Conservation (phyloP, 2,113 vertebrate genomes). For the Entomyzon cyanotis region DNA sequence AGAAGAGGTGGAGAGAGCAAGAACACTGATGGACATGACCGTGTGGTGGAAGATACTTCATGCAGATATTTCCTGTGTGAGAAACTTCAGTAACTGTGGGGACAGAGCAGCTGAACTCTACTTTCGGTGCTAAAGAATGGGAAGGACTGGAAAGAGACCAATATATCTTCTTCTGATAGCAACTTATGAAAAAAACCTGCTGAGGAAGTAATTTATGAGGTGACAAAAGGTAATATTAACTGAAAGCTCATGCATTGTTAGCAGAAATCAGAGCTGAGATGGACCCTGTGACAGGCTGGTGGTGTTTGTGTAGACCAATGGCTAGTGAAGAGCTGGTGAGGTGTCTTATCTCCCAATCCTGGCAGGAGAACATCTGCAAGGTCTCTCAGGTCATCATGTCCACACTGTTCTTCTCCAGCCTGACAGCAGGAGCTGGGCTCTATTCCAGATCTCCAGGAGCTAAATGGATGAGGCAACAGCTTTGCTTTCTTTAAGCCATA, state of each 20-base stretch:
- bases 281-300: neutral
- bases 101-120: neutral
- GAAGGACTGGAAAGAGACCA: neutral
- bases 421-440: neutral
- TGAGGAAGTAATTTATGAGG: neutral
- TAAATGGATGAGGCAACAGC: neutral
- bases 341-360: neutral
- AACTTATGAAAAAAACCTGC: neutral
- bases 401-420: neutral
- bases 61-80: neutral
- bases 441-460: neutral
- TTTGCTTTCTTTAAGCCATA: neutral
- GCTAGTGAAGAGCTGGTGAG: neutral
- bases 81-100: neutral
- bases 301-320: neutral
- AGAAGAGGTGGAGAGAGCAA: neutral
- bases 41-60: neutral
- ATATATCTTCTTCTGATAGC: neutral
- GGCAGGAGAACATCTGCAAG: neutral
- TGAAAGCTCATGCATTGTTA: neutral
- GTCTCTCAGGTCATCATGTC: neutral
- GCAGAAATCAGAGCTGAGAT: neutral
- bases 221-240: neutral
- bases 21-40: rapidly evolving
- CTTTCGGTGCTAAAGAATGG: neutral